Conservation (phyloP, 2,113 vertebrate species). For the Lycaon pictus region DNA sequence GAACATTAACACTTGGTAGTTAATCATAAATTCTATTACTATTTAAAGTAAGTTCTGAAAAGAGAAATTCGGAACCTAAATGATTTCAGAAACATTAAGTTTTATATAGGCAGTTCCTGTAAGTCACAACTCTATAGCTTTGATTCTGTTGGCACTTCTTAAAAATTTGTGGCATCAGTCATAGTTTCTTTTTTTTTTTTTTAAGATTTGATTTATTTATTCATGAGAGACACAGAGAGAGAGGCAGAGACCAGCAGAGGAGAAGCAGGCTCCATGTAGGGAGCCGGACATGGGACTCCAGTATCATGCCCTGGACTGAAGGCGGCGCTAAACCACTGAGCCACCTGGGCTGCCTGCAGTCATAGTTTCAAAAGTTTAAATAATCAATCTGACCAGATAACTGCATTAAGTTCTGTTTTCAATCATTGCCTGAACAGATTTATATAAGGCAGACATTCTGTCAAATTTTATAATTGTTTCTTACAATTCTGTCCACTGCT, state of each 20-base stretch:
- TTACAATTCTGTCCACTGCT: neutral
- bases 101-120: neutral
- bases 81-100: neutral
- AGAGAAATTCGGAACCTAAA: neutral
- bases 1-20: neutral
- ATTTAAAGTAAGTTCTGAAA: neutral
- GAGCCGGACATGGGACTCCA: too few species aligned
- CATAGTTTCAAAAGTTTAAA: too few species aligned
- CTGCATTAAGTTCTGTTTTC: conserved; percentile 27
- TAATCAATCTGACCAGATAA: conserved; percentile 27
- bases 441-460: neutral
- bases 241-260: too few species aligned
- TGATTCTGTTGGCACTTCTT: neutral
- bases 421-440: conserved; percentile 40
- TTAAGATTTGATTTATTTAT: too few species aligned
- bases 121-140: neutral
- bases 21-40: neutral
- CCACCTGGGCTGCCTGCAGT: too few species aligned
- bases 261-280: too few species aligned
- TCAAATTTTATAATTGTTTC: conserved; percentile 25
- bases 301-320: too few species aligned
- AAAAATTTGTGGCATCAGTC: neutral
- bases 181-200: neutral
- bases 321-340: too few species aligned
- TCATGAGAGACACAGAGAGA: too few species aligned